phyloP scores from a whole-genome alignment of 2,888 invertebrate species.

The Entomobrya multifasciata region DNA sequence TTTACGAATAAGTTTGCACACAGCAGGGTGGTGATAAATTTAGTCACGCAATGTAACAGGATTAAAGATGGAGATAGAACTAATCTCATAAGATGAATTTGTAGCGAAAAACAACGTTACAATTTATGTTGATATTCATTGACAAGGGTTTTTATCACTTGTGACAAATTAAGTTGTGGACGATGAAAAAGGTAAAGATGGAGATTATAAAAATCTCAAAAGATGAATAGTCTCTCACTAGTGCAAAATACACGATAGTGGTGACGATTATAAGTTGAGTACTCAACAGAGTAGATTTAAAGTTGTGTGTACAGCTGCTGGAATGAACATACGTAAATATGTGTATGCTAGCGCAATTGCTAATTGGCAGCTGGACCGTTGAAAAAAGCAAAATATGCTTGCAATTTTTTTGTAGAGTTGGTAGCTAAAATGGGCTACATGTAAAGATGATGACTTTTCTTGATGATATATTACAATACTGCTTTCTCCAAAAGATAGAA shows the following conservation, averaged over 20 bases:
- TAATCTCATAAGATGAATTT: too few species aligned
- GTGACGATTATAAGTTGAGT: constrained; percentile 8
- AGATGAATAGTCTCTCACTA: constrained; percentile 28
- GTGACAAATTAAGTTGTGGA: background rate
- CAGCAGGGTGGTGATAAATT: too few species aligned
- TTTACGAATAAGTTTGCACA: too few species aligned
- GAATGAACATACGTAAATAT: too few species aligned
- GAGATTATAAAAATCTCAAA: constrained; percentile 55
- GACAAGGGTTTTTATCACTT: too few species aligned
- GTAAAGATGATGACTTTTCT: background rate
- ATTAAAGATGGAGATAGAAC: too few species aligned
- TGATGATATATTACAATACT: constrained; percentile 1
- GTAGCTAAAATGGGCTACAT: background rate
- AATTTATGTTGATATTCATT: too few species aligned
- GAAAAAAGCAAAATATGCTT: background rate
- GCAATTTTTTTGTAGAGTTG: background rate
- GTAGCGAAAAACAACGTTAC: too few species aligned
- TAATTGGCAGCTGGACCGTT: too few species aligned
- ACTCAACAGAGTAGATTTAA: constrained; percentile 10
- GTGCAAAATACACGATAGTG: background rate
- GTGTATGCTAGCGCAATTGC: too few species aligned
- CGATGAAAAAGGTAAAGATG: constrained; percentile 35
- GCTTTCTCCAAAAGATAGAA: background rate
- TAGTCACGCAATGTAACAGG: too few species aligned
- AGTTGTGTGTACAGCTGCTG: background rate